A percentile compares a stretch with the other conserved stretches of the same genome.
These are phyloP conservation scores for Scopus umbretta DNA, from an alignment of 2,113 vertebrate species.

Conservation along the genomic window DNA sequence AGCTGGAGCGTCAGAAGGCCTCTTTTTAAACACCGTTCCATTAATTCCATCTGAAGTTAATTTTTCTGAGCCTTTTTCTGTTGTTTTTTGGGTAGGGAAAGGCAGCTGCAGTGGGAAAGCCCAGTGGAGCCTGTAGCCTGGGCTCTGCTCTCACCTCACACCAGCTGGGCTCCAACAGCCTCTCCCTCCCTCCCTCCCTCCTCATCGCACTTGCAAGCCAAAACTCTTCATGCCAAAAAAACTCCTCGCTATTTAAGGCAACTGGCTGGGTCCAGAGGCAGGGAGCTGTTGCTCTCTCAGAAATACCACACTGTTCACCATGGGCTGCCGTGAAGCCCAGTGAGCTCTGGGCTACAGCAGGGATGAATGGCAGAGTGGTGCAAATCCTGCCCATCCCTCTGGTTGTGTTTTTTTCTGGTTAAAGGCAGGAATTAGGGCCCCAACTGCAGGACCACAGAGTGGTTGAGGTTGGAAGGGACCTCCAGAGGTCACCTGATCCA, in stretches of 20 bases:
- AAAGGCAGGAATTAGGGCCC: background rate
- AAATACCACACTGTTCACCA: background rate
- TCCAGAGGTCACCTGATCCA: background rate
- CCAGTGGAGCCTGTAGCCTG: background rate
- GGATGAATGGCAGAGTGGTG: fast-evolving
- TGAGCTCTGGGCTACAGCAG: background rate
- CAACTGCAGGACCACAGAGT: background rate
- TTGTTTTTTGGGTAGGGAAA: background rate
- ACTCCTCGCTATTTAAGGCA: conserved; percentile 45
- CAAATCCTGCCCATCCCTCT: background rate
- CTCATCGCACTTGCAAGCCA: fast-evolving
- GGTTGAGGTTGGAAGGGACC: background rate
- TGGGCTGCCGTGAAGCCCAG: background rate
- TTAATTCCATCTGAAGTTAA: conserved; percentile 13
- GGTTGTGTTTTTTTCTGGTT: background rate
- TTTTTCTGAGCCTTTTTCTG: background rate
- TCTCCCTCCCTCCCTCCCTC: background rate
- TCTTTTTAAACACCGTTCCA: background rate
- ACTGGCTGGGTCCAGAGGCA: background rate
- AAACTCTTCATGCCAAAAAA: background rate
- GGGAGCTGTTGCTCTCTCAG: background rate
- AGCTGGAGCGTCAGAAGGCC: background rate
- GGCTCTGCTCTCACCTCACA: background rate
- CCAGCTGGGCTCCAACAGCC: conserved; percentile 14
- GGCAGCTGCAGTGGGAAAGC: conserved; percentile 42